These are phyloP conservation scores for Sminthurinus signatus DNA, from an alignment of 1,140 invertebrate species.

Conservation along the genomic window DNA sequence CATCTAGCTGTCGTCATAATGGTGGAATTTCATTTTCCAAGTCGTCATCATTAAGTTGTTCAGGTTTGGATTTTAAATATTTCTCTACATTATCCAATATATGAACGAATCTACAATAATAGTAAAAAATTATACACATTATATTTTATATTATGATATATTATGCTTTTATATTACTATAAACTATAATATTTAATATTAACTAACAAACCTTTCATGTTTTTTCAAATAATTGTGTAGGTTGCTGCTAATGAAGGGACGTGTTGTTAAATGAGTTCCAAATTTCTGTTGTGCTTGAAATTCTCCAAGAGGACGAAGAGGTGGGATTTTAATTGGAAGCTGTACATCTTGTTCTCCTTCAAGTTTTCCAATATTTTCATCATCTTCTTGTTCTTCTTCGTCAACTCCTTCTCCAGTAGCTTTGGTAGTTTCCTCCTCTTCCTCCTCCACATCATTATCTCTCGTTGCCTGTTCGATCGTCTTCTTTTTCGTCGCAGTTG, in stretches of 20 bases:
- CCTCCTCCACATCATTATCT: background rate
- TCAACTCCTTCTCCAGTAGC: no score
- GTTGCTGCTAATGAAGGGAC: background rate
- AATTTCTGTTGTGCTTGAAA: constrained; percentile 1
- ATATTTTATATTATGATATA: no score
- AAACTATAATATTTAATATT: no score
- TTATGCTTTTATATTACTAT: no score
- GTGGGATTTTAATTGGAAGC: background rate
- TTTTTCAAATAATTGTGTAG: background rate
- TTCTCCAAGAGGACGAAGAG: background rate
- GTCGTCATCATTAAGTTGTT: no score
- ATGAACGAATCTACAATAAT: no score
- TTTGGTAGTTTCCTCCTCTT: background rate
- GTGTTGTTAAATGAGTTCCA: background rate
- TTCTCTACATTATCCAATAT: constrained; percentile 5
- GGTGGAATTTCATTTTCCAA: no score
- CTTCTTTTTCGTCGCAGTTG: background rate
- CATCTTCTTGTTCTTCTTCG: no score
- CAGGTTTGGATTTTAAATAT: no score
- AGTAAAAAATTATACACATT: no score
- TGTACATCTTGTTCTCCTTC: background rate
- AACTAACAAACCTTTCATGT: constrained; percentile 8
- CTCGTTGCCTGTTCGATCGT: background rate
- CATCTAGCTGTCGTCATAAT: no score
- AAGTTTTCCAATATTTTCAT: background rate